A percentile compares a stretch with the other conserved stretches of the same genome.
Conservation (phyloP, 2,113 vertebrate species). For the Cranoglanis bouderius region DNA sequence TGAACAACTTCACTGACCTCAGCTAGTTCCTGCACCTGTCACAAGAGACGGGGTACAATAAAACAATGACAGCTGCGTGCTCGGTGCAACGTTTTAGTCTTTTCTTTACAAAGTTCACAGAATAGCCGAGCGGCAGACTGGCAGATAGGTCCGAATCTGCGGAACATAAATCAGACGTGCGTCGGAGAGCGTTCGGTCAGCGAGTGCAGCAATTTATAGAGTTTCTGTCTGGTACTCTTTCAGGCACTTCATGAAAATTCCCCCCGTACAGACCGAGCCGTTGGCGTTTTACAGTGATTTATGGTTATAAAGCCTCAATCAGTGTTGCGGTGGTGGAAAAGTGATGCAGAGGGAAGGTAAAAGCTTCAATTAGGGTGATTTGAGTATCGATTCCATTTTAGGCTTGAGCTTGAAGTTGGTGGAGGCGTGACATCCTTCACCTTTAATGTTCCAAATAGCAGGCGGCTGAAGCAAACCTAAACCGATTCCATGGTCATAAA, state of each 20-base stretch:
- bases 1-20: conserved; percentile 35
- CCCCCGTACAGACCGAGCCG: background rate
- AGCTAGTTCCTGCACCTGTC: conserved; percentile 15
- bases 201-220: conserved; percentile 1
- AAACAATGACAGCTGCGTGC: background rate
- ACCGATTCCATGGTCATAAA: background rate
- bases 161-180: background rate
- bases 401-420: background rate
- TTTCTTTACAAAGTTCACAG: conserved; percentile 10
- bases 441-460: background rate
- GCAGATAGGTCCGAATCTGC: background rate
- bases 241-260: background rate
- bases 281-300: conserved; percentile 32
- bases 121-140: background rate
- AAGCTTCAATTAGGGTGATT: conserved; percentile 44
- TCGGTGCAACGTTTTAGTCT: too few relatives aligned
- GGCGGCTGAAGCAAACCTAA: background rate
- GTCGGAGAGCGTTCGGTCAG: conserved; percentile 1
- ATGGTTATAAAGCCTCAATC: conserved; percentile 33
- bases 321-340: background rate
- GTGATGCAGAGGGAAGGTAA: conserved; percentile 16
- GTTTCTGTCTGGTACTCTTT: background rate
- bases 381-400: conserved; percentile 12
- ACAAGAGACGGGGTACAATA: background rate
- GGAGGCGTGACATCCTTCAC: conserved; percentile 23